Percentiles rank a stretch among this genome's conserved stretches.
Evolutionary conservation across 2,797 vertebrate genomes (phyloP).

Genomic region (Limosa lapponica): DNA sequence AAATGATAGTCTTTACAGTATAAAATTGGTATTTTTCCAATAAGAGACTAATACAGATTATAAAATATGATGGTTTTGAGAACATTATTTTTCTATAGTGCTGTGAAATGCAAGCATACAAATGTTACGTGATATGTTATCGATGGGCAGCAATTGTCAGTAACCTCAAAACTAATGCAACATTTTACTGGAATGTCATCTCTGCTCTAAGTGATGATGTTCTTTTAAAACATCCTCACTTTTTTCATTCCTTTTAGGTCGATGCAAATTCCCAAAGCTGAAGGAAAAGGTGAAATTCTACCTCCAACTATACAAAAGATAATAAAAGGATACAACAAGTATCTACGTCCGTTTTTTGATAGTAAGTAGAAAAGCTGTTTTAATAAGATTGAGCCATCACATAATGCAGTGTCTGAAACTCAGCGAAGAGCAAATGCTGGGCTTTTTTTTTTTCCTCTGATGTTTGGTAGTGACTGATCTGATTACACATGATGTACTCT

Average conservation of each 20-base stretch:
- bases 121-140: neutral
- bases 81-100: neutral
- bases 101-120: neutral
- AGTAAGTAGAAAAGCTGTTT: constrained; percentile 78
- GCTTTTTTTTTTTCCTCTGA: neutral
- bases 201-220: neutral
- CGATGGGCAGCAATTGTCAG: neutral
- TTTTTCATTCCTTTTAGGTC: constrained; percentile 25
- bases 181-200: neutral
- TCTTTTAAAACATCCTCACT: neutral
- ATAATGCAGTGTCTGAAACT: neutral
- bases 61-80: neutral
- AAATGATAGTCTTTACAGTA: neutral
- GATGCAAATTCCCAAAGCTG: neutral
- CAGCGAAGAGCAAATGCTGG: neutral
- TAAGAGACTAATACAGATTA: neutral
- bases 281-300: constrained; percentile 86
- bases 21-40: neutral
- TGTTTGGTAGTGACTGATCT: neutral
- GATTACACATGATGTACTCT: neutral
- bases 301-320: constrained; percentile 92
- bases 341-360: constrained; percentile 92
- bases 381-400: neutral
- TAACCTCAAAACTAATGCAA: neutral
- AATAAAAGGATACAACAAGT: constrained; percentile 96